Evolutionary conservation across 2,888 invertebrate species (phyloP), one percentile per base, ranked within the genome.

Genomic region (Epistrophe eligans): DNA sequence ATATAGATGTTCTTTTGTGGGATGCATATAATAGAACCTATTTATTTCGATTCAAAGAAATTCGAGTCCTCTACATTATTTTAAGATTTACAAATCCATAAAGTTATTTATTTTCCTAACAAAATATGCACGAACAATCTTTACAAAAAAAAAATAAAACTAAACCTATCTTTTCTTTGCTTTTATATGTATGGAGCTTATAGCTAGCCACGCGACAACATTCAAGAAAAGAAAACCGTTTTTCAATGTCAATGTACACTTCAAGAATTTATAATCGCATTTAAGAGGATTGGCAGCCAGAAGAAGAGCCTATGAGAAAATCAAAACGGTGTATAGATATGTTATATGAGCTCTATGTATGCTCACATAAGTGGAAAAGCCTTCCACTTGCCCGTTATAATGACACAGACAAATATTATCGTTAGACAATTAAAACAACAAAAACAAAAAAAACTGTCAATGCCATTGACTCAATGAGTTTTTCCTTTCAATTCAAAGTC

Each of bases 241-340:
- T 82, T 72, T 82, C 87, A 87, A 87, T 87, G 87, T 83, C 87
- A 87, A 79, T 72, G 82, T 87, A 83, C 87, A 87, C 87, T 82
- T 79, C 45, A 76, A 52, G 82, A 83, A 83, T 87, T 82, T 67
- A 83, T 87, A 87, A 87, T 76, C 82, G 55, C 40, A 52, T 70
- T 73, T 79, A 87, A 87, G 79, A 79, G 87, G 87, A 87, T 87
- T 87, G 81, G 17, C 57, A 70, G 62, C 28, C 28, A 38, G 28
- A 55, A 55, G 4, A 55, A 52, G 24, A 32, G 38, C 58, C 40
- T 52, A 32, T 28, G 66, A 58, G 70, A 85, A 80, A 87, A 48
- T 50, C 73, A 70, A 40, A 43, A 38, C 28, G 24, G 57, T 57
- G 57, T 57, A n/a, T 50, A 24, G 24, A 3, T 24, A 67, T 79